phyloP scores from a whole-genome alignment of 2,888 invertebrate species.

The Diplolepis rosae region DNA sequence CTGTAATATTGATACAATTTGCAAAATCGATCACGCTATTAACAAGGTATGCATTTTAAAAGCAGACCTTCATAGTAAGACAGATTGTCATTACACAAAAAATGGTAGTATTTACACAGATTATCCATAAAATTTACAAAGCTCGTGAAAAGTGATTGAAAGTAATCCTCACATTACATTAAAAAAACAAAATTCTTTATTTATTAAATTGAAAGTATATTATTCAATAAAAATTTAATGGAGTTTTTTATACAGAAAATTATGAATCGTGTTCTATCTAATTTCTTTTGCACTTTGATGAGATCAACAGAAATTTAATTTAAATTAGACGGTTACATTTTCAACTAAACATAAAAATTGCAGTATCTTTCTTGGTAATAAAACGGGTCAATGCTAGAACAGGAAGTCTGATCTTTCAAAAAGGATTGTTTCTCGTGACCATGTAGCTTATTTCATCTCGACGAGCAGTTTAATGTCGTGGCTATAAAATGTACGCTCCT shows the following conservation, averaged over 20 bases:
- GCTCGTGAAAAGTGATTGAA: too few relatives aligned
- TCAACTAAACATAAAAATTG: too few relatives aligned
- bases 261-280: too few relatives aligned
- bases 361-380: not conserved
- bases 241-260: too few relatives aligned
- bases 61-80: not conserved
- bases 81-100: not conserved
- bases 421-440: slow-evolving; percentile 13
- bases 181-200: too few relatives aligned
- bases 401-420: not conserved
- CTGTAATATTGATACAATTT: slow-evolving; percentile 20
- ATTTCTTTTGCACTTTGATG: too few relatives aligned
- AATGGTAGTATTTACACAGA: not conserved
- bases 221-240: too few relatives aligned
- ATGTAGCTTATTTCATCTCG: slow-evolving; percentile 22
- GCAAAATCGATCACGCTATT: slow-evolving; percentile 12
- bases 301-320: too few relatives aligned
- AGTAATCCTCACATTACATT: too few relatives aligned
- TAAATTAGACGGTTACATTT: too few relatives aligned
- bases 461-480: slow-evolving; percentile 22
- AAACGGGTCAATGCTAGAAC: not conserved
- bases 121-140: too few relatives aligned
- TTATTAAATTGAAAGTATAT: too few relatives aligned
- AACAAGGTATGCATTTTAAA: not conserved
- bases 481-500: slow-evolving; percentile 23